Evolutionary conservation across 2,113 vertebrate species (phyloP).

Genomic region (Solea senegalensis): DNA sequence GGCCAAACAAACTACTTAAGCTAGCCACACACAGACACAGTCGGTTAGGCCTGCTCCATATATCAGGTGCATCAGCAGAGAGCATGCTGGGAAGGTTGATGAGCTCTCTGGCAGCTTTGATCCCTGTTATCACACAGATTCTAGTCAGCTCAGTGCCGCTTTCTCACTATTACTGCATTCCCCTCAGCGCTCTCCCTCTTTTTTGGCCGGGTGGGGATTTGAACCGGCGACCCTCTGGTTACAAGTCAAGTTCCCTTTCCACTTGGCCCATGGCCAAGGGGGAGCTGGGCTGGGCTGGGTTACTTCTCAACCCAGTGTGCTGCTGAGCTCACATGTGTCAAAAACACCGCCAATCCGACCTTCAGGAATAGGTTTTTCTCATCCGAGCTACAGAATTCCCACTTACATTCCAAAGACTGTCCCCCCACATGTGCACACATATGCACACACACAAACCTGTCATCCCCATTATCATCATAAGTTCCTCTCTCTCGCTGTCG

Average conservation of each 20-base stretch:
- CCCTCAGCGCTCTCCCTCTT: conserved; percentile 26
- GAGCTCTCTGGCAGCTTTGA: conserved; percentile 57
- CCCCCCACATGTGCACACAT: conserved; percentile 4
- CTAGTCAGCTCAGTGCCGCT: conserved; percentile 47
- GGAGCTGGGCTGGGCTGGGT: too few relatives aligned
- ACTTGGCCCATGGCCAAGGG: too few relatives aligned
- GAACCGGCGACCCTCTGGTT: too few relatives aligned
- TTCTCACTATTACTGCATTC: conserved; percentile 42
- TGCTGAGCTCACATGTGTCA: conserved; percentile 1
- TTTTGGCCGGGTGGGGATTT: too few relatives aligned
- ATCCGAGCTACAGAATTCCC: conserved; percentile 44
- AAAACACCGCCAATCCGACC: not conserved
- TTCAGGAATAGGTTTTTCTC: conserved; percentile 42
- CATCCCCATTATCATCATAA: conserved; percentile 33
- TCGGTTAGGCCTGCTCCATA: conserved; percentile 9
- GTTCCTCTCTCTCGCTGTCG: not conserved
- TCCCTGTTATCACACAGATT: conserved; percentile 58
- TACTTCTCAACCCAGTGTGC: not conserved
- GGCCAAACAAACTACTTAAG: conserved; percentile 23
- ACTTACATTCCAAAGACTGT: conserved; percentile 30
- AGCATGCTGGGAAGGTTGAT: conserved; percentile 55
- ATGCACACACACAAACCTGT: conserved; percentile 29
- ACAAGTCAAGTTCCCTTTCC: too few relatives aligned
- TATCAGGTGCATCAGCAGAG: conserved; percentile 51
- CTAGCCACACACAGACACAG: not conserved